Evolutionary conservation across 2,888 invertebrate species (phyloP), one percentile per base, ranked within the genome.

Genomic region (Mystacides longicornis): DNA sequence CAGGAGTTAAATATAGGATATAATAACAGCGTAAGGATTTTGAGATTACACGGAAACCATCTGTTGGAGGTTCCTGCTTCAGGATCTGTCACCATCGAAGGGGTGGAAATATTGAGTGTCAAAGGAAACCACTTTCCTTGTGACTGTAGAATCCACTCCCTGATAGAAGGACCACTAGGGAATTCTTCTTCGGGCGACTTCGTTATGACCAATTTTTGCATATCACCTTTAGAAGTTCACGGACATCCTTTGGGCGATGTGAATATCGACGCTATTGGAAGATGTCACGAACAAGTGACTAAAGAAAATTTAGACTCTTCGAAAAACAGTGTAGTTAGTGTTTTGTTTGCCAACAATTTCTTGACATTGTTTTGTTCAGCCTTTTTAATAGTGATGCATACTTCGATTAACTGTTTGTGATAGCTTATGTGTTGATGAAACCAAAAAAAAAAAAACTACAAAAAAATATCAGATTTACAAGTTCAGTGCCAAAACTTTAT

Each of bases 91-190:
- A 75, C 82, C n/a, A 74, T 86, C 48, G 81, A 86, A 62, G 81
- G 81, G n/a, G 87, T 89, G 51, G 84, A 84, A 59, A 81, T 80
- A 63, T 71, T 91, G 58, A 81, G 84, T 65, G 84, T 89, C 65
- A 75, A 82, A 55, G 82, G 84, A 49, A 93, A 93, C 70, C 90
- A 90, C 67, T 85, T 92, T 67, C 91, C 91, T 2, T 93, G 92
- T 69, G 90, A 91, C 71, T 93, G 92, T 67, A 89, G 89, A 64
- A 80, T 87, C 49, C 87, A 87, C 65, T 83, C 87, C 55, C 80
- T 92, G 27, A 74, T 90, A 52, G 83, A 84, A 54, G 87, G 88
- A 60, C 86, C 89, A 33, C 73, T 91, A 60, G 86, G 86, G 20
- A 81, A 87, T 66, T 81, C 81, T 22, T 81, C 82, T 59, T 73